A percentile compares a stretch with the other conserved stretches of the same genome.
Evolutionary conservation across 2,797 vertebrate genomes (phyloP).

Genomic region (Tenualosa thibaudeaui): DNA sequence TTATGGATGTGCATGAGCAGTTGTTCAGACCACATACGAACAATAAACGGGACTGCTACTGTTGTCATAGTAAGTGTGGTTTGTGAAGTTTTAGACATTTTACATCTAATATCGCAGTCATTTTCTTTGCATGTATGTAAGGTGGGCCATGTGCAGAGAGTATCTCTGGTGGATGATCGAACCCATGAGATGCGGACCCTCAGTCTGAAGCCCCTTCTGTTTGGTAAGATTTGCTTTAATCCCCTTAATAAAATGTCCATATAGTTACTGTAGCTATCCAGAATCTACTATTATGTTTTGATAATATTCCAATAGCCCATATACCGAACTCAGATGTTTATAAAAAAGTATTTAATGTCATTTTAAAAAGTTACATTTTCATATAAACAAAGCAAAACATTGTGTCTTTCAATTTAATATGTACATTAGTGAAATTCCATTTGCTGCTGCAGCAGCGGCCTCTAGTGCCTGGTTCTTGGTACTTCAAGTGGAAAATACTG

Average conservation of each 20-base stretch:
- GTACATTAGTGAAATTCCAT: constrained; percentile 44
- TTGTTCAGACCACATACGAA: no score
- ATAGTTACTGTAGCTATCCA: background rate
- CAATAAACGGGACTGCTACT: no score
- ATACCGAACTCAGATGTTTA: background rate
- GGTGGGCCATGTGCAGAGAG: constrained; percentile 81
- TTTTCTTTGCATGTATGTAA: constrained; percentile 44
- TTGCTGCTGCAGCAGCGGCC: background rate
- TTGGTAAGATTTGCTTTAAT: constrained; percentile 65
- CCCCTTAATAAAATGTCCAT: background rate
- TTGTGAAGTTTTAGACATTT: no score
- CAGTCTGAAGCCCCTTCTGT: constrained; percentile 85
- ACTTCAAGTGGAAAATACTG: constrained; percentile 5
- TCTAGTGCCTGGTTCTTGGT: background rate
- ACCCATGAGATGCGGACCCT: constrained; percentile 85
- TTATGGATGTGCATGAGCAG: no score
- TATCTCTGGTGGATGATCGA: constrained; percentile 78
- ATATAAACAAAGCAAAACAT: constrained; percentile 55
- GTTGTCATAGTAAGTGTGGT: no score
- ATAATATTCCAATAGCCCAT: background rate
- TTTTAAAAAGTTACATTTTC: constrained; percentile 45
- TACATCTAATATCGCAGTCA: background rate
- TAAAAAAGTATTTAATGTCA: constrained; percentile 41
- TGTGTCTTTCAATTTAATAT: constrained; percentile 60
- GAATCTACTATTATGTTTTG: background rate